Evolutionary conservation across 2,113 vertebrate species (phyloP).

Genomic region (Leiothrix lutea): DNA sequence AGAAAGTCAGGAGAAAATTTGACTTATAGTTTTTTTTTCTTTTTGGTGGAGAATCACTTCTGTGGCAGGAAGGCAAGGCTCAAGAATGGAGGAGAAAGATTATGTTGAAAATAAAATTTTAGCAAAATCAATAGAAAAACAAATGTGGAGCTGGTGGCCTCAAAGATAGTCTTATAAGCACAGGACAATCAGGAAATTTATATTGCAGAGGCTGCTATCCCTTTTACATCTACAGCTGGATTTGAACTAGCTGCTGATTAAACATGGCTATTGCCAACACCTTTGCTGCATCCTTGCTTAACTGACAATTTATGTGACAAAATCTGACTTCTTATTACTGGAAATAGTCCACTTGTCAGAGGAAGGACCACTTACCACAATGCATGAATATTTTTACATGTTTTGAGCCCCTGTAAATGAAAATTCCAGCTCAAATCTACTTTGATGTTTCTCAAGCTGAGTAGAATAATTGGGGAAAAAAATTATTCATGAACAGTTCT

Average conservation of each 20-base stretch:
- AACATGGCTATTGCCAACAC: not conserved
- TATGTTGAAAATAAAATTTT: not conserved
- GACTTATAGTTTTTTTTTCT: not conserved
- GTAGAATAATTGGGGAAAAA: not conserved
- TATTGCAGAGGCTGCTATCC: not conserved
- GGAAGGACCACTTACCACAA: not conserved
- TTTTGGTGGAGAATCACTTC: not conserved
- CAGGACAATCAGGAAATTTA: not conserved
- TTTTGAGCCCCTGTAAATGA: constrained; percentile 31
- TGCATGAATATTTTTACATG: not conserved
- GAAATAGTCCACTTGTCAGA: not conserved
- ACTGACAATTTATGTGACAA: not conserved
- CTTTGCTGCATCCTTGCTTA: constrained; percentile 15
- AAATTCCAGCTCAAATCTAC: not conserved
- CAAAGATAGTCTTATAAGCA: not conserved
- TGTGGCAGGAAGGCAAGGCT: not conserved
- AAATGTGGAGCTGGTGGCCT: not conserved
- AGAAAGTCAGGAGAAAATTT: not conserved
- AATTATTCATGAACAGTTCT: not conserved
- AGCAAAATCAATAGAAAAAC: not conserved
- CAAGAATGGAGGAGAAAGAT: not conserved
- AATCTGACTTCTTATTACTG: not conserved
- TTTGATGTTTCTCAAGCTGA: not conserved
- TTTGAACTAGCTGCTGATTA: constrained; percentile 13
- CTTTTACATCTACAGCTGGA: not conserved